These are phyloP conservation scores for Pycnonotus jocosus DNA, from an alignment of 2,113 vertebrate species.

Conservation along the genomic window DNA sequence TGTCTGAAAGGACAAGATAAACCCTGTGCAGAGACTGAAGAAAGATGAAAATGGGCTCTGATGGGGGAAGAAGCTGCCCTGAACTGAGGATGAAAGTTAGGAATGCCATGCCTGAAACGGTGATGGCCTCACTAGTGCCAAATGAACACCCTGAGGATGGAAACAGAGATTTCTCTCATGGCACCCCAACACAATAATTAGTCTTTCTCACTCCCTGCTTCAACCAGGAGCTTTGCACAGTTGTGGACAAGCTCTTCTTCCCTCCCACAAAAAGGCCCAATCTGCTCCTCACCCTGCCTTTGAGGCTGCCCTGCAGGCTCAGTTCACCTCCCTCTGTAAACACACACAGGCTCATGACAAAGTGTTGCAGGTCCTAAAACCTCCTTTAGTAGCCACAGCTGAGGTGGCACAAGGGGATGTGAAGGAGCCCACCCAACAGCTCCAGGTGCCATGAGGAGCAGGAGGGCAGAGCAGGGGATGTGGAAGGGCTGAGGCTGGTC, in stretches of 20 bases:
- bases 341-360: rapidly evolving
- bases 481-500: background rate
- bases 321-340: background rate
- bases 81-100: background rate
- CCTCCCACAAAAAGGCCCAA: background rate
- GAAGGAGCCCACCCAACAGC: background rate
- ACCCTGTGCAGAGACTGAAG: rapidly evolving
- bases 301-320: background rate
- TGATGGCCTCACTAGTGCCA: rapidly evolving
- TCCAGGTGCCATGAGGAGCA: background rate
- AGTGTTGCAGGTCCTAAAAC: rapidly evolving
- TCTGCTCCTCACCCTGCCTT: background rate
- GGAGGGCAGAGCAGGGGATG: background rate
- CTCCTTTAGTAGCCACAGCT: background rate
- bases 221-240: background rate
- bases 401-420: rapidly evolving
- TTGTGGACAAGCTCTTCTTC: background rate
- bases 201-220: background rate
- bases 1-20: background rate
- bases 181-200: background rate
- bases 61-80: background rate
- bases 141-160: background rate
- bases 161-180: background rate
- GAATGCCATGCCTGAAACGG: background rate
- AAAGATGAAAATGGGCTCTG: background rate